These are phyloP conservation scores for Pogonomyrmex barbatus DNA, from an alignment of 1,140 invertebrate genomes.

Conservation along the genomic window DNA sequence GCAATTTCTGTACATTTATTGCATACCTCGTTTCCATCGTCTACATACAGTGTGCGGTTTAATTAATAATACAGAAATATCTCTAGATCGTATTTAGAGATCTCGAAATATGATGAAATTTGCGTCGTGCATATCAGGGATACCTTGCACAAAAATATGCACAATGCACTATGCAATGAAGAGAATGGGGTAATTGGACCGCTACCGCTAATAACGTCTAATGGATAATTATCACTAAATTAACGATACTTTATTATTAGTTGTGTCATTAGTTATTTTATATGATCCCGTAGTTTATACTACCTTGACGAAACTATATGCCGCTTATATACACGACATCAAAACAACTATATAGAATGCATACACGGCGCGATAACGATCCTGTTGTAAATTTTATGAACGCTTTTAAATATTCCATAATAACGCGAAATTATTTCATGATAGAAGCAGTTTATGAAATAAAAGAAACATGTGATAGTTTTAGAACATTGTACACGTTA, in stretches of 20 bases:
- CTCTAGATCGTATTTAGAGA: neutral
- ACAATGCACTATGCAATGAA: neutral
- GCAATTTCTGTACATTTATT: slow-evolving; percentile 6
- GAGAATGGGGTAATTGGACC: slow-evolving; percentile 31
- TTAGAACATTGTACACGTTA: neutral
- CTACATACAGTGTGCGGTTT: neutral
- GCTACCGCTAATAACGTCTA: slow-evolving; percentile 55
- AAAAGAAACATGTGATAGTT: neutral
- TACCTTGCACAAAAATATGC: slow-evolving; percentile 30
- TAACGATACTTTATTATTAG: slow-evolving; percentile 68
- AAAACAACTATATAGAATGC: slow-evolving; percentile 30
- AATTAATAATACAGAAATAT: slow-evolving; percentile 9
- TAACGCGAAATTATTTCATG: neutral
- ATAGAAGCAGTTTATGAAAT: neutral
- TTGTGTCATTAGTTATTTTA: slow-evolving; percentile 69
- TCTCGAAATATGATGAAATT: slow-evolving; percentile 28
- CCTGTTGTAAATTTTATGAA: slow-evolving; percentile 13
- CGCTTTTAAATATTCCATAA: slow-evolving; percentile 8
- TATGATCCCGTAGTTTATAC: slow-evolving; percentile 40
- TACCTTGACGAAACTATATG: slow-evolving; percentile 1
- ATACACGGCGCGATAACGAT: slow-evolving; percentile 1
- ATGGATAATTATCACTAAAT: slow-evolving; percentile 63
- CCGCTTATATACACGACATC: slow-evolving; percentile 2
- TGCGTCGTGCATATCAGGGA: neutral
- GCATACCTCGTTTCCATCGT: neutral